Conservation (phyloP, 2,113 vertebrate species). For the Salvelinus fontinalis region DNA sequence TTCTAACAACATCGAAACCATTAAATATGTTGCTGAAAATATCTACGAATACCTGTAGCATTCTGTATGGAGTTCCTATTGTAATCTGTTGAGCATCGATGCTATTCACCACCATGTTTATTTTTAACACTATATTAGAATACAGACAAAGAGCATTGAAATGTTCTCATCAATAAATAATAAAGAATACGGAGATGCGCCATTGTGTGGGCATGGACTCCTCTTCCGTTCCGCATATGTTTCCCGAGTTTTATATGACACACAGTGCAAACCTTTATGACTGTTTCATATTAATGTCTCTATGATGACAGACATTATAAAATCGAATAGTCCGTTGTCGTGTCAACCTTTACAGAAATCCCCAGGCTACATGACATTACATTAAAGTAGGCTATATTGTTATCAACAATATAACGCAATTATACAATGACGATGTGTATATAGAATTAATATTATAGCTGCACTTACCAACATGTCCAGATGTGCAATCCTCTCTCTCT, state of each 20-base stretch:
- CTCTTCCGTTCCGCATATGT: neutral
- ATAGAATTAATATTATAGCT: neutral
- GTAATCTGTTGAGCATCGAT: neutral
- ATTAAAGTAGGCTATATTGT: neutral
- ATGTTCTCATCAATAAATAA: constrained; percentile 45
- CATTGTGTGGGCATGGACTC: neutral
- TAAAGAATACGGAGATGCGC: constrained; percentile 35
- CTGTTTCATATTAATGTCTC: too few species aligned
- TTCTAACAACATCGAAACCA: neutral
- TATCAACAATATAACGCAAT: neutral
- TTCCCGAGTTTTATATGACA: neutral
- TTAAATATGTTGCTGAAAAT: too few species aligned
- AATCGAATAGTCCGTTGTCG: too few species aligned
- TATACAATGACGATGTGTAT: constrained; percentile 17
- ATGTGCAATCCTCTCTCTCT: constrained; percentile 16
- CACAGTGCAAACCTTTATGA: too few species aligned
- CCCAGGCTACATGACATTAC: neutral
- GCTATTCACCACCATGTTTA: too few species aligned
- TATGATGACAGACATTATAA: too few species aligned
- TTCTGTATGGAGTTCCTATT: neutral
- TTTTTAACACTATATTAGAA: too few species aligned
- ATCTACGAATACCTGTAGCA: constrained; percentile 34
- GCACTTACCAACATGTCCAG: constrained; percentile 42
- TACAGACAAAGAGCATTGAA: constrained; percentile 19
- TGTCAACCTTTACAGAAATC: too few species aligned